These are phyloP conservation scores for Chymomyza procnemis DNA, from an alignment of 2,888 invertebrate species.

Conservation along the genomic window DNA sequence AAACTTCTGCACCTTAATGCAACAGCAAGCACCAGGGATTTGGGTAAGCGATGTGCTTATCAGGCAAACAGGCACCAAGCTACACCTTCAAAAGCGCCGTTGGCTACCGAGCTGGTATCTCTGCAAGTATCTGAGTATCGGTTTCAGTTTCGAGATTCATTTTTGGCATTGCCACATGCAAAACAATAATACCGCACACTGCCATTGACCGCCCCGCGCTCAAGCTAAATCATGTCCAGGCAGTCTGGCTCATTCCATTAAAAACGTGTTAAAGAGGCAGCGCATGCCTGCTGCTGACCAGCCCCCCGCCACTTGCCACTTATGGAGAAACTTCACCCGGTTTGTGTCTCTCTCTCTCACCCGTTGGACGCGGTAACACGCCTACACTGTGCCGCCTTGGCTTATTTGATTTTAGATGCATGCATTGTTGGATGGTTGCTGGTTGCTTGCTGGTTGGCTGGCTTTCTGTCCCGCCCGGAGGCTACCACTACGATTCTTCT, in stretches of 20 bases:
- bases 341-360: too few relatives aligned
- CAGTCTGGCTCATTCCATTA: slow-evolving; percentile 53
- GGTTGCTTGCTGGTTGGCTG: too few relatives aligned
- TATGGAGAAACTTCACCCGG: too few relatives aligned
- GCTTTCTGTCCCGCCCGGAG: background rate
- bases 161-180: slow-evolving; percentile 48
- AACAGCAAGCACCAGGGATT: background rate
- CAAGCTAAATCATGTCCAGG: too few relatives aligned
- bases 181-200: slow-evolving; percentile 55
- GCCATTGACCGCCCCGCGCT: slow-evolving; percentile 47
- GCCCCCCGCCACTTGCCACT: background rate
- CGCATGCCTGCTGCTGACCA: slow-evolving; percentile 14
- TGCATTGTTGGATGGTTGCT: slow-evolving; percentile 42
- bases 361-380: slow-evolving; percentile 32
- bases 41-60: slow-evolving; percentile 35
- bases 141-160: slow-evolving; percentile 20
- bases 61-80: slow-evolving; percentile 41
- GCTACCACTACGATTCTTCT: background rate
- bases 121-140: slow-evolving; percentile 22
- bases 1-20: slow-evolving; percentile 48
- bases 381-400: slow-evolving; percentile 57
- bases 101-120: slow-evolving; percentile 46
- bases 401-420: slow-evolving; percentile 69
- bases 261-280: slow-evolving; percentile 69
- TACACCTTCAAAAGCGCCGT: slow-evolving; percentile 64